Percentiles rank a stretch among this genome's conserved stretches.
Conservation (phyloP, 2,888 invertebrate species). For the Nymphalis polychloros region DNA sequence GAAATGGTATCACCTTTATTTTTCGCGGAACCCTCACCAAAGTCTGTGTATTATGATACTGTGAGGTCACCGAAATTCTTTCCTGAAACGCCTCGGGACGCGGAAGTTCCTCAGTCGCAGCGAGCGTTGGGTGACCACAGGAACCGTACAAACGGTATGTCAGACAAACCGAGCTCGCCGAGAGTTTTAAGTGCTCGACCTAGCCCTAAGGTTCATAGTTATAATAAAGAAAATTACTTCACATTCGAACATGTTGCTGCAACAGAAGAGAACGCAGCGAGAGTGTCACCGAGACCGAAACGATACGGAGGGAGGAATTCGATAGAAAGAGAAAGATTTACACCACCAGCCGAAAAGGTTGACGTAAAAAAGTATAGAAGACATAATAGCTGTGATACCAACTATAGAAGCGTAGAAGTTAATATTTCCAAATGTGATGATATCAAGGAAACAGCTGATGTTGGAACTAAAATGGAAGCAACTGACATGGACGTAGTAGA, state of each 20-base stretch:
- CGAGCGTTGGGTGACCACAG: conserved; percentile 62
- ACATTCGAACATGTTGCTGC: conserved; percentile 64
- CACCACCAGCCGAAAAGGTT: conserved; percentile 68
- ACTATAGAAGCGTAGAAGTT: conserved; percentile 67
- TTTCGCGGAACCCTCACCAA: conserved; percentile 72
- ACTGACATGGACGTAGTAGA: conserved; percentile 66
- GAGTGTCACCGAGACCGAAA: conserved; percentile 60
- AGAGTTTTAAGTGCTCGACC: conserved; percentile 54
- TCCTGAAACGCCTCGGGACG: conserved; percentile 67
- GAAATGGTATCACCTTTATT: conserved; percentile 73
- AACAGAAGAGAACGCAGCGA: conserved; percentile 51
- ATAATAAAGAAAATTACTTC: conserved; percentile 75
- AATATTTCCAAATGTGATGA: conserved; percentile 61
- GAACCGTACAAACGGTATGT: conserved; percentile 62
- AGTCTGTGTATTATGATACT: conserved; percentile 73
- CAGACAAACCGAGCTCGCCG: conserved; percentile 69
- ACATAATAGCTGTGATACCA: conserved; percentile 75
- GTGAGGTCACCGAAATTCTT: conserved; percentile 75
- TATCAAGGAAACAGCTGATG: conserved; percentile 52
- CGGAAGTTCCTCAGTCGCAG: conserved; percentile 69
- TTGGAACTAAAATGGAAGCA: conserved; percentile 40
- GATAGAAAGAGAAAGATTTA: conserved; percentile 68
- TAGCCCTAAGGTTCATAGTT: conserved; percentile 71
- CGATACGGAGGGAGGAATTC: conserved; percentile 73
- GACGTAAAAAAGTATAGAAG: conserved; percentile 67